These are phyloP conservation scores for Microcebus tavaratra DNA, from an alignment of 2,113 vertebrate species.

Conservation along the genomic window DNA sequence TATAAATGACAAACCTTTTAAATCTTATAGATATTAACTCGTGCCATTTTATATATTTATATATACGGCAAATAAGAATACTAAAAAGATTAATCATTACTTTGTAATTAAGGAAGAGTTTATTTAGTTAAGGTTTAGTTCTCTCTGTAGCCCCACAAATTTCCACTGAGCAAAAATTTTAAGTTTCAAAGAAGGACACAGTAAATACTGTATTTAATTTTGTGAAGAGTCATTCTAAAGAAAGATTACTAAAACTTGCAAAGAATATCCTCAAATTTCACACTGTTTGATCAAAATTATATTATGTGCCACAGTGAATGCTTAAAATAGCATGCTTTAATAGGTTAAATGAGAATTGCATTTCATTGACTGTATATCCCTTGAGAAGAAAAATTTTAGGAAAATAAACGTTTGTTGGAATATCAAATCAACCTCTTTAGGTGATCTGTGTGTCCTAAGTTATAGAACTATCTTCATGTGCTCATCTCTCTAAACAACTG, in stretches of 20 bases:
- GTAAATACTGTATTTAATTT: neutral
- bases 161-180: neutral
- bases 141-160: neutral
- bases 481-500: constrained; percentile 66
- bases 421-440: neutral
- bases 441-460: neutral
- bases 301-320: neutral
- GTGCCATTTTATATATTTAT: neutral
- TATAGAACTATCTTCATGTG: neutral
- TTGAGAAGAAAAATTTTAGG: neutral
- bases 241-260: neutral
- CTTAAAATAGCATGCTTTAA: constrained; percentile 12
- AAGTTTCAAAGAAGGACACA: neutral
- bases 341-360: neutral
- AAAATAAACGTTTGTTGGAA: neutral
- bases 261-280: neutral
- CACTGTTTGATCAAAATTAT: neutral
- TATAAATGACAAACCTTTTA: neutral
- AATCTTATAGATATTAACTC: neutral
- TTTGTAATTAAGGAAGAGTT: neutral
- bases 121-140: neutral
- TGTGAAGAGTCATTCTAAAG: neutral
- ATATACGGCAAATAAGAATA: neutral
- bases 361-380: neutral
- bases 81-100: neutral